Evolutionary conservation across 2,797 vertebrate species (phyloP).

Genomic region (Xerus rutilus): DNA sequence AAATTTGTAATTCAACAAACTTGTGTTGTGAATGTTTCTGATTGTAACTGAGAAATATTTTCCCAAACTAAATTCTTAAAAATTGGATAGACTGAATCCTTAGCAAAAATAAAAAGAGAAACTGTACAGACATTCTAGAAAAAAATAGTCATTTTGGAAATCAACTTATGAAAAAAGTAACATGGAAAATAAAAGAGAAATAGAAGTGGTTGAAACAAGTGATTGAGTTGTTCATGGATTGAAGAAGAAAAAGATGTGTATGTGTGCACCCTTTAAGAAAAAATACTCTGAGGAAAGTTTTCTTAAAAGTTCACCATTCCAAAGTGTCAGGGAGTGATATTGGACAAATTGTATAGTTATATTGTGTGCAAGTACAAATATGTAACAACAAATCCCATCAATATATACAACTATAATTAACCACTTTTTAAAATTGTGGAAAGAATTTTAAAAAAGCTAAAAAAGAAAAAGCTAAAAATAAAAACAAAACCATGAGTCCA

Average conservation of each 20-base stretch:
- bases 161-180: background rate
- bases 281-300: background rate
- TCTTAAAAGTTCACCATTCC: background rate
- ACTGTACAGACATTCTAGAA: background rate
- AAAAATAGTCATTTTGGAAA: constrained; percentile 34
- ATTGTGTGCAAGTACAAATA: too few relatives aligned
- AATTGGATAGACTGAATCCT: constrained; percentile 47
- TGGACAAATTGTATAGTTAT: too few relatives aligned
- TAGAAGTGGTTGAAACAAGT: background rate
- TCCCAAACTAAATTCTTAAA: constrained; percentile 1
- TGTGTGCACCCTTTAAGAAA: background rate
- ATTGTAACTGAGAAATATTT: constrained; percentile 18
- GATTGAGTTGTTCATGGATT: background rate
- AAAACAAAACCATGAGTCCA: background rate
- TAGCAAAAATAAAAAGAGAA: constrained; percentile 13
- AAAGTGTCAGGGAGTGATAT: too few relatives aligned
- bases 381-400: too few relatives aligned
- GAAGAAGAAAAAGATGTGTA: background rate
- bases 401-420: too few relatives aligned
- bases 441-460: too few relatives aligned
- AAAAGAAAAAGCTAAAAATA: too few relatives aligned
- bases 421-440: too few relatives aligned
- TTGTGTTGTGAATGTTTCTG: background rate
- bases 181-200: constrained; percentile 30
- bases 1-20: too few relatives aligned